These are phyloP conservation scores for Hedya salicella DNA, from an alignment of 2,888 invertebrate genomes.

Conservation along the genomic window DNA sequence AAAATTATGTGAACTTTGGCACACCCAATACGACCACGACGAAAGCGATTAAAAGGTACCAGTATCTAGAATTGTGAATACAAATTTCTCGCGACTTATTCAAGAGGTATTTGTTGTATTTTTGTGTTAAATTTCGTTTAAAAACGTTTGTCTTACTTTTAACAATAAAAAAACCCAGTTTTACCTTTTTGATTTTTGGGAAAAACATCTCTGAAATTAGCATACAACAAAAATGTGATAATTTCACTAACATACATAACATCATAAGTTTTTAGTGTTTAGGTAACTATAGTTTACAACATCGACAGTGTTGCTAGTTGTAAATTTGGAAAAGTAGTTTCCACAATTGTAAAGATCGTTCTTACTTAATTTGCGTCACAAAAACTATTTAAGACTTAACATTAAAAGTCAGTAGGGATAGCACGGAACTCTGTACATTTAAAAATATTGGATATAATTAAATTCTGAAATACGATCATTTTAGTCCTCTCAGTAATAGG, in stretches of 20 bases:
- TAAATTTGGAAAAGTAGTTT: slow-evolving; percentile 18
- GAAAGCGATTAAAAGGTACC: no score
- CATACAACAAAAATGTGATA: background rate
- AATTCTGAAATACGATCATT: background rate
- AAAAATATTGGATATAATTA: background rate
- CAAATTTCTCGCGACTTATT: no score
- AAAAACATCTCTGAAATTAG: no score
- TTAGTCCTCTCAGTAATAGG: background rate
- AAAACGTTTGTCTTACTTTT: no score
- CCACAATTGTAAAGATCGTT: slow-evolving; percentile 15
- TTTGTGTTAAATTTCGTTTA: no score
- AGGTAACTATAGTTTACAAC: slow-evolving; percentile 13
- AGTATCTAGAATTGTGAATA: no score
- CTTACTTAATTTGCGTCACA: slow-evolving; percentile 3
- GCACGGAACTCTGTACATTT: background rate
- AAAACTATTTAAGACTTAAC: slow-evolving; percentile 24
- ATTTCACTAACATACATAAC: background rate
- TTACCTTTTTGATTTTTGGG: no score
- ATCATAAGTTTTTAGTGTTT: slow-evolving; percentile 12
- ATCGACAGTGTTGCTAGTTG: slow-evolving; percentile 20
- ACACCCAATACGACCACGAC: no score
- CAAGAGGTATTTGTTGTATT: no score
- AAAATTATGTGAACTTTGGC: no score
- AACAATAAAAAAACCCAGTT: no score
- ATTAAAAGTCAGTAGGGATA: slow-evolving; percentile 23